phyloP scores from a whole-genome alignment of 2,888 invertebrate species.

The Tetramorium bicarinatum region DNA sequence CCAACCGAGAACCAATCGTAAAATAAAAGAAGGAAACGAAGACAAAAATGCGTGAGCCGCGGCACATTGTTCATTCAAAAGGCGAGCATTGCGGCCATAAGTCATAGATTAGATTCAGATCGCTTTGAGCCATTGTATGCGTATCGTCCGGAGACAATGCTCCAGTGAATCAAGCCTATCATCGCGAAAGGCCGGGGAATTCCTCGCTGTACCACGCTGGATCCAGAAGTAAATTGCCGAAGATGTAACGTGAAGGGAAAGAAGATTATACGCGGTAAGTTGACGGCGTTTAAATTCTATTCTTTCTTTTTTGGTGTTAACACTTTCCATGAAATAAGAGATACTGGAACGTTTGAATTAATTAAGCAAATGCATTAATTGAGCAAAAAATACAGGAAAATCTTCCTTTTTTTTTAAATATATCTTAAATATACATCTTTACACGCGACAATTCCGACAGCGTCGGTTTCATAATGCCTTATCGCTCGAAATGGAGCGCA shows the following conservation, averaged over 20 bases:
- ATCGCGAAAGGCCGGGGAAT: conserved; percentile 73
- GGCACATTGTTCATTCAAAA: conserved; percentile 78
- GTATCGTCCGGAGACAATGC: conserved; percentile 77
- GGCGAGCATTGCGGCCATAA: conserved; percentile 74
- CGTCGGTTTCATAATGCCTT: background rate
- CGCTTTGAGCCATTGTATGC: conserved; percentile 80
- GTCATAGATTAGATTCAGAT: conserved; percentile 80
- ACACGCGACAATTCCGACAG: background rate
- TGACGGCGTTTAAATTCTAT: background rate
- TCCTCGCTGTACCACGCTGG: conserved; percentile 61
- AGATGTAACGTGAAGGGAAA: conserved; percentile 31
- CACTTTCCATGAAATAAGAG: background rate
- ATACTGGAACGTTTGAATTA: background rate
- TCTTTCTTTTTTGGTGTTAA: background rate
- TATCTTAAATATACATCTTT: background rate
- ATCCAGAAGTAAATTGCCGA: conserved; percentile 70
- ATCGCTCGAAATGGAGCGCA: background rate
- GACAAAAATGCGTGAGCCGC: conserved; percentile 61
- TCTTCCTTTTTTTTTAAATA: background rate
- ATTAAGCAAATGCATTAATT: background rate
- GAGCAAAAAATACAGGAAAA: background rate
- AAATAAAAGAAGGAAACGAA: conserved; percentile 49
- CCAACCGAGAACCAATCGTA: conserved; percentile 53
- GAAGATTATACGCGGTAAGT: conserved; percentile 13
- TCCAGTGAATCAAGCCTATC: conserved; percentile 78